These are phyloP conservation scores for Leptoteleia sp. DNA, from an alignment of 1,140 invertebrate species.

Conservation along the genomic window DNA sequence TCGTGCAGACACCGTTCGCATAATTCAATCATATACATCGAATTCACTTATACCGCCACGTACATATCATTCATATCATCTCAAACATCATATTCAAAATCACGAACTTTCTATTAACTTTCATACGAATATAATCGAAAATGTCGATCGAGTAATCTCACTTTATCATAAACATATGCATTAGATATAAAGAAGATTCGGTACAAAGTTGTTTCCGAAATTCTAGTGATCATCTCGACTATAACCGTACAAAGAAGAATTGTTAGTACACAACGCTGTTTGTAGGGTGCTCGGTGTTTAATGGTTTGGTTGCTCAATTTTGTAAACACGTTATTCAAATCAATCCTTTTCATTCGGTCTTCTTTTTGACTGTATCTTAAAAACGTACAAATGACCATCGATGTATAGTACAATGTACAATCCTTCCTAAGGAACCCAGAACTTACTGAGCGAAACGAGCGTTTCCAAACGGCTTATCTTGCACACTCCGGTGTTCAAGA, in stretches of 20 bases:
- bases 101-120: slow-evolving; percentile 17
- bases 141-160: slow-evolving; percentile 9
- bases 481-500: slow-evolving; percentile 17
- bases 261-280: slow-evolving; percentile 60
- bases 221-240: slow-evolving; percentile 14
- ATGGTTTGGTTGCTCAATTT: slow-evolving; percentile 51
- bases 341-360: slow-evolving; percentile 16
- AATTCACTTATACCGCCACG: slow-evolving; percentile 54
- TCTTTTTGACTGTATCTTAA: slow-evolving; percentile 56
- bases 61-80: slow-evolving; percentile 67
- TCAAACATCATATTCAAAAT: slow-evolving; percentile 16
- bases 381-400: slow-evolving; percentile 56
- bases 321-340: slow-evolving; percentile 20
- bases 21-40: slow-evolving; percentile 66
- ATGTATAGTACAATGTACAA: slow-evolving; percentile 59
- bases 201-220: slow-evolving; percentile 7
- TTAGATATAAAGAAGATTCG: no score
- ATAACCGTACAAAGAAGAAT: slow-evolving; percentile 35
- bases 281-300: no score
- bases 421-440: slow-evolving; percentile 57
- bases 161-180: slow-evolving; percentile 23
- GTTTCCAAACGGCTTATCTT: slow-evolving; percentile 53
- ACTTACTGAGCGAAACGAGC: slow-evolving; percentile 31
- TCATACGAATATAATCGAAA: slow-evolving; percentile 26
- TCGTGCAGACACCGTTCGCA: slow-evolving; percentile 19